Evolutionary conservation across 2,797 vertebrate species (phyloP), one percentile per base, ranked within the genome.

Genomic region (Hapalemur alaotrensis): DNA sequence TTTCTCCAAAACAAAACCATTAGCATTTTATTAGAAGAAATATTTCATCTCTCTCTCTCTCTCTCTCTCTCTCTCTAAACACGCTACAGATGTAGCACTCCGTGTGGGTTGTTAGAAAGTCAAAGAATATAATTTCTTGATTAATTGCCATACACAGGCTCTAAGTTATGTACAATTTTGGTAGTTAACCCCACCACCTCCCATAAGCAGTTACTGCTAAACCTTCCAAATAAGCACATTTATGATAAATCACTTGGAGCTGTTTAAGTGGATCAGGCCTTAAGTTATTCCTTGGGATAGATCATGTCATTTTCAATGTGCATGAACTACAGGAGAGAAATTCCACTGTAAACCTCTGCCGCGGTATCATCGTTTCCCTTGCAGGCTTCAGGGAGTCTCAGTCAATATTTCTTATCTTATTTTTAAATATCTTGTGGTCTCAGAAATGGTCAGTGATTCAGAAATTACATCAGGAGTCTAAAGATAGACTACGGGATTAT

Each of bases 171-270:
- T 98, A 99, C 99, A 99, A 99, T 99, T 99, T 99, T 88, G 99
- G 99, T 99, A 99, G 99, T 99, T 99, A 99, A 99, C 99, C 99
- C 98, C 98, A 82, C 98, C 99, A 99, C 99, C 99, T 99, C 97
- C 98, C 98, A 98, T 99, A 99, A 98, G 98, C 95, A 96, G 99
- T 98, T 98, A 99, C 98, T 99, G 99, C 99, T 99, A 99, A 99
- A 99, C 98, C 99, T 99, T 99, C 98, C 98, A 99, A 99, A 99
- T 98, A 98, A 98, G 99, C 98, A 98, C 98, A 91, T 97, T 96
- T 99, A 99, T 99, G 99, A 99, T 99, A 98, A 99, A 99, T 99
- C 97, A 95, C 97, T 97, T 0, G 11, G 91, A 38, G 9, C 91
- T 96, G 80, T 96, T 95, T 97, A 97, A 98, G 95, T 97, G 96